These are phyloP conservation scores for Drosophila mayaguana DNA, from an alignment of 2,888 invertebrate species.

Conservation along the genomic window DNA sequence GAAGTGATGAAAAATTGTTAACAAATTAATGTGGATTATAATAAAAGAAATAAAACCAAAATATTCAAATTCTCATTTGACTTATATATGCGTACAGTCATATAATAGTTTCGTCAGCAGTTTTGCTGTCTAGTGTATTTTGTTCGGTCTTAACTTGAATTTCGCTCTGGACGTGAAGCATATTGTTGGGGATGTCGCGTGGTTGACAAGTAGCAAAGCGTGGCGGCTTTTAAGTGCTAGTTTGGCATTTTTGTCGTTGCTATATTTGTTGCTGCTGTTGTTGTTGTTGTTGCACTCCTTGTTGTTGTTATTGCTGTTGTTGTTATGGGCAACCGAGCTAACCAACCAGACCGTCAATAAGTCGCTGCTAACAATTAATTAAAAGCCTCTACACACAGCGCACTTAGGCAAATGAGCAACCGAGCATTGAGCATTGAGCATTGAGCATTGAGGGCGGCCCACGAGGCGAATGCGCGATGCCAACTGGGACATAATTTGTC, in stretches of 20 bases:
- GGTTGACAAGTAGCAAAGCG: constrained; percentile 78
- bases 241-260: constrained; percentile 63
- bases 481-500: constrained; percentile 77
- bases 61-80: no score
- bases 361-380: constrained; percentile 77
- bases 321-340: constrained; percentile 65
- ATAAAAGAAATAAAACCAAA: neutral
- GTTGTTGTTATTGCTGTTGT: constrained; percentile 39
- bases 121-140: constrained; percentile 51
- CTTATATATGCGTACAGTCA: neutral
- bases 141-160: constrained; percentile 27
- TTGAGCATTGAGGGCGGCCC: constrained; percentile 47
- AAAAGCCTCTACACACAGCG: constrained; percentile 71
- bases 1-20: neutral
- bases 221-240: constrained; percentile 78
- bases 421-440: constrained; percentile 26
- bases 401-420: constrained; percentile 79
- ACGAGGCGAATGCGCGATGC: constrained; percentile 71
- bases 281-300: constrained; percentile 35
- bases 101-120: neutral
- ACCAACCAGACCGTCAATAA: constrained; percentile 77
- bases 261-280: no score
- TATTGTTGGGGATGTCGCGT: constrained; percentile 76
- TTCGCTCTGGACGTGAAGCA: constrained; percentile 64
- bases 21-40: neutral